Conservation (phyloP, 2,113 vertebrate genomes). For the Melanerpes aurifrons region DNA sequence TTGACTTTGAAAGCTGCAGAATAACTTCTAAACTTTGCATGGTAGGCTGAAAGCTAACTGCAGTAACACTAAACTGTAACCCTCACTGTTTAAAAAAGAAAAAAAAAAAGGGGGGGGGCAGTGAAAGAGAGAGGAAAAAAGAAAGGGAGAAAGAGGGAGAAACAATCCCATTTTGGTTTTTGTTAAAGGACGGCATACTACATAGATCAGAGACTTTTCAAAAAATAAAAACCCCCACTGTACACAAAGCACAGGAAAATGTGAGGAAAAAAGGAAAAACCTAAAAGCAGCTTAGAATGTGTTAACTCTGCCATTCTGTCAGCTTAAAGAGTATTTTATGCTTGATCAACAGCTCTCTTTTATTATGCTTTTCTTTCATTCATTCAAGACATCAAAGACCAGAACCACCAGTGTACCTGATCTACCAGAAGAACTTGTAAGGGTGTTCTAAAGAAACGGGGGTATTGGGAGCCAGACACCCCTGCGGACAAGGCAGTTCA, state of each 20-base stretch:
- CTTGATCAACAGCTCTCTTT: slow-evolving; percentile 90
- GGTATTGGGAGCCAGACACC: slow-evolving; percentile 84
- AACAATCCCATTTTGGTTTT: slow-evolving; percentile 84
- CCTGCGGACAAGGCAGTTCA: slow-evolving; percentile 86
- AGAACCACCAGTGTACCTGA: slow-evolving; percentile 85
- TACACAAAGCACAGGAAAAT: slow-evolving; percentile 89
- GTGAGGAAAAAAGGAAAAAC: slow-evolving; percentile 78
- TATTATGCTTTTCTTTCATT: slow-evolving; percentile 89
- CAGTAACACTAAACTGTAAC: background rate
- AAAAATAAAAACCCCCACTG: slow-evolving; percentile 85
- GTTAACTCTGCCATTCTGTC: slow-evolving; percentile 89
- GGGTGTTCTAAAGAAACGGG: slow-evolving; percentile 84
- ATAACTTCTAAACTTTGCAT: slow-evolving; percentile 21
- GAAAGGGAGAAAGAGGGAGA: slow-evolving; percentile 74
- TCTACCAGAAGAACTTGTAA: slow-evolving; percentile 82
- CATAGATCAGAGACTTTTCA: slow-evolving; percentile 87
- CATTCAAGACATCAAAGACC: slow-evolving; percentile 87
- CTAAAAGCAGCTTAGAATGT: slow-evolving; percentile 89
- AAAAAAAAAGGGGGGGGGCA: slow-evolving; percentile 33
- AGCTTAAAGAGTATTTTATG: slow-evolving; percentile 91
- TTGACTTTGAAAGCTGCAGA: slow-evolving; percentile 25
- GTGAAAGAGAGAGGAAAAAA: slow-evolving; percentile 60
- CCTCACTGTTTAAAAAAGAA: background rate
- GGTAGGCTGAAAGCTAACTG: background rate
- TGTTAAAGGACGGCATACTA: slow-evolving; percentile 83